These are phyloP conservation scores for Cydia amplana DNA, from an alignment of 1,140 invertebrate genomes.

Conservation along the genomic window DNA sequence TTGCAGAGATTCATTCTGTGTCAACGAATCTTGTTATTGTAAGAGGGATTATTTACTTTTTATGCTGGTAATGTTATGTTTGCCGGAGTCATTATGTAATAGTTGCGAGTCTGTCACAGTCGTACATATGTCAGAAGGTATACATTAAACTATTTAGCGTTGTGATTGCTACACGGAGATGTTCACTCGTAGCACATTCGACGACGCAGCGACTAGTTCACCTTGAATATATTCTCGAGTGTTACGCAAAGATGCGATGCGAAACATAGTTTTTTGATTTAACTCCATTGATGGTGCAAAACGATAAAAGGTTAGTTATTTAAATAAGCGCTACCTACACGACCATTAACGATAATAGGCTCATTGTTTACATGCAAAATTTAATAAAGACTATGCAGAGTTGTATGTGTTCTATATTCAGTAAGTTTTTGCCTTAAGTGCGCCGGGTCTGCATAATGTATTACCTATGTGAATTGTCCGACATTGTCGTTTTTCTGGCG, in stretches of 20 bases:
- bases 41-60: slow-evolving; percentile 28
- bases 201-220: slow-evolving; percentile 56
- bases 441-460: neutral
- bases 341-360: neutral
- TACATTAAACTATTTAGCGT: slow-evolving; percentile 16
- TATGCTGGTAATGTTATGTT: slow-evolving; percentile 38
- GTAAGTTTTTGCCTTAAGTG: slow-evolving; percentile 14
- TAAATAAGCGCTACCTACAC: neutral
- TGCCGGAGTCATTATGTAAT: slow-evolving; percentile 35
- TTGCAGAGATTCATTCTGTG: slow-evolving; percentile 1
- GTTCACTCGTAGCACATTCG: slow-evolving; percentile 20
- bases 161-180: slow-evolving; percentile 22
- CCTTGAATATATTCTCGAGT: slow-evolving; percentile 65
- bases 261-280: slow-evolving; percentile 50
- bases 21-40: slow-evolving; percentile 20
- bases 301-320: slow-evolving; percentile 24
- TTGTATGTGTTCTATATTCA: neutral
- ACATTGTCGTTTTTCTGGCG: neutral
- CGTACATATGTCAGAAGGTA: neutral
- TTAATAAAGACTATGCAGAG: neutral
- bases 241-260: slow-evolving; percentile 59
- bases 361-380: slow-evolving; percentile 9
- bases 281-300: slow-evolving; percentile 25
- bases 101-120: slow-evolving; percentile 22
- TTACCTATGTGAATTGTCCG: slow-evolving; percentile 3